Conservation (phyloP, 2,888 invertebrate genomes). For the Tenthredo notha region DNA sequence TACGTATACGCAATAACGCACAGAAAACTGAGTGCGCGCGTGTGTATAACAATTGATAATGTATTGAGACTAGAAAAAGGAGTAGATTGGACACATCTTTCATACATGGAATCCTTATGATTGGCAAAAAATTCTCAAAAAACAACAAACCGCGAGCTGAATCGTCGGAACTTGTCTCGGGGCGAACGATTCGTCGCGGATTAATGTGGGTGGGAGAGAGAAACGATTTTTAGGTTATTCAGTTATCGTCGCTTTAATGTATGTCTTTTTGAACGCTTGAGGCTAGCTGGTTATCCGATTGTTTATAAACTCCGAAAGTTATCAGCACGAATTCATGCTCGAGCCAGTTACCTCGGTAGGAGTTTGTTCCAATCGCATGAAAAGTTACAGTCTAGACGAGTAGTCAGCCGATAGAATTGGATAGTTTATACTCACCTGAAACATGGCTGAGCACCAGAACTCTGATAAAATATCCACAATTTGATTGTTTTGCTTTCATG, state of each 20-base stretch:
- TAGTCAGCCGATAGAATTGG: background rate
- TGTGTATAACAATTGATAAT: background rate
- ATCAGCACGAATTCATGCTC: background rate
- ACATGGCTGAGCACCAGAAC: background rate
- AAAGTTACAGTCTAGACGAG: background rate
- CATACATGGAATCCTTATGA: too few relatives aligned
- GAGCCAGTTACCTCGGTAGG: background rate
- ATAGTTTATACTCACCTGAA: background rate
- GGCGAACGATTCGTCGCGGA: background rate
- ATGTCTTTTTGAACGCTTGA: background rate
- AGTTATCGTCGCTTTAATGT: background rate
- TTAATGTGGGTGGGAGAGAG: background rate
- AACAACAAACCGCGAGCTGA: background rate
- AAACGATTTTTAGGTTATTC: constrained; percentile 27
- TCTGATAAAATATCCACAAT: background rate
- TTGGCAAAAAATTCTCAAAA: background rate
- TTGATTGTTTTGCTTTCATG: background rate
- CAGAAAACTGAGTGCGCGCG: background rate
- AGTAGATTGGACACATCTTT: background rate
- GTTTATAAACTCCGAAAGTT: background rate
- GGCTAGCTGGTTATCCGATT: background rate
- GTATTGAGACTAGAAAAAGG: background rate
- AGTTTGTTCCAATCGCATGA: background rate
- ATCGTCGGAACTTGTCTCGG: background rate
- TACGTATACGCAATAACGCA: background rate